Base-by-base conservation (phyloP, 2,888 invertebrate genomes). In the Melanostoma mellinum region DNA sequence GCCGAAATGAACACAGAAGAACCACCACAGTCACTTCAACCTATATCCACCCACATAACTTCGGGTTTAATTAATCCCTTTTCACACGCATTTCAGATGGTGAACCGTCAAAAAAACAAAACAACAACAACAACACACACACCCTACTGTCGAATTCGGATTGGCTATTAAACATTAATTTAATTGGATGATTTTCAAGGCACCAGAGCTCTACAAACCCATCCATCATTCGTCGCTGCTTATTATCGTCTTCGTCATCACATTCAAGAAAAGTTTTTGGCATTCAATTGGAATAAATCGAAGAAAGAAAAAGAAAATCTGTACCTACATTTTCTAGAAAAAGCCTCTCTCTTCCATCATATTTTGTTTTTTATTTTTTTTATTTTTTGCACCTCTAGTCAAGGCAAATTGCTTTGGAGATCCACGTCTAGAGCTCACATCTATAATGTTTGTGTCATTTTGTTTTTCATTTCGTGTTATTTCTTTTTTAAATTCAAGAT, bases 141-240 rank as follows among this genome's bases (percentile, higher is more conserved):
- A 8, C 36, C 53, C 61, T 42, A 4, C 44, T 71, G 40, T 44
- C 8, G 44, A 53, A 65, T 72, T 50, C 36, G 36, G 63, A 56
- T 61, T 60, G 65, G 46, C 73, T 52, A 63, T 69, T 69, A 63
- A 69, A 58, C 46, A 56, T 50, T 20, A 61, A 61, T 75, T 80
- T 71, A 71, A 69, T 80, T 80, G 76, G 71, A 67, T 65, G 60
- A 71, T n/a, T 71, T 76, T 72, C 65, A 58, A 44, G 35, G 65
- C 63, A 44, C 61, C 44, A 50, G 42, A 52, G 30, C 48, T 38
- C 44, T 44, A 58, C 58, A 75, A 50, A 65, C 71, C 58, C 58
- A 71, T 76, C 38, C 60, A 76, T 72, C 71, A 71, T 76, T 75
- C 56, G 50, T 72, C 77, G 72, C 44, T 52, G 30, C 10, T 36